These are phyloP conservation scores for Aphelinus atriplicis DNA, from an alignment of 1,140 invertebrate genomes.

Conservation along the genomic window DNA sequence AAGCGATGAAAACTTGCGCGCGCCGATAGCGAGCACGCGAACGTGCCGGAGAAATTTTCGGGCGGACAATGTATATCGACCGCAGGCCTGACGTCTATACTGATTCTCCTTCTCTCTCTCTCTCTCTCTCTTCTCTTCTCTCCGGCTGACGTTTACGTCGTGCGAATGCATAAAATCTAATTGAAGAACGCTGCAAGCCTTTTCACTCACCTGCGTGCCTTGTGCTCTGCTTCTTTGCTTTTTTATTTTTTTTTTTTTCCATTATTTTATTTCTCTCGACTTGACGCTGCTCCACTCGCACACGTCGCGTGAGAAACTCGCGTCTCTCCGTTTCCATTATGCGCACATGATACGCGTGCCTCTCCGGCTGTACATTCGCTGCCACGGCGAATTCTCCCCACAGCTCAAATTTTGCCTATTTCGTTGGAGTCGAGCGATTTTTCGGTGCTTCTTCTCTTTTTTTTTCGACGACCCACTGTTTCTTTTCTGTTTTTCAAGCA, in stretches of 20 bases:
- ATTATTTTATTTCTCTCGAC: slow-evolving; percentile 1
- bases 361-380: not conserved
- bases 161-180: slow-evolving; percentile 41
- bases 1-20: not conserved
- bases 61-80: slow-evolving; percentile 24
- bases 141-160: slow-evolving; percentile 33
- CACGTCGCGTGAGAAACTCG: slow-evolving; percentile 35
- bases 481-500: no score
- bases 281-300: slow-evolving; percentile 1
- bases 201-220: slow-evolving; percentile 28
- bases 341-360: not conserved
- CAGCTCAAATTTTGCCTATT: no score
- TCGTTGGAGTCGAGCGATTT: no score
- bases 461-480: no score
- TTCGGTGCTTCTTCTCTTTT: no score
- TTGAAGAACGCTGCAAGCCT: slow-evolving; percentile 34
- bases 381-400: no score
- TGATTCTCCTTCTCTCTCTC: not conserved
- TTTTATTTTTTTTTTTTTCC: slow-evolving; percentile 28
- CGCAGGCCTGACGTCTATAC: not conserved
- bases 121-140: not conserved
- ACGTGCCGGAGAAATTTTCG: slow-evolving; percentile 3
- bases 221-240: not conserved
- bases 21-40: slow-evolving; percentile 19
- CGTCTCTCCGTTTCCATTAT: slow-evolving; percentile 18